Evolutionary conservation across 1,140 invertebrate species (phyloP).

Genomic region (Lordiphosa collinella): DNA sequence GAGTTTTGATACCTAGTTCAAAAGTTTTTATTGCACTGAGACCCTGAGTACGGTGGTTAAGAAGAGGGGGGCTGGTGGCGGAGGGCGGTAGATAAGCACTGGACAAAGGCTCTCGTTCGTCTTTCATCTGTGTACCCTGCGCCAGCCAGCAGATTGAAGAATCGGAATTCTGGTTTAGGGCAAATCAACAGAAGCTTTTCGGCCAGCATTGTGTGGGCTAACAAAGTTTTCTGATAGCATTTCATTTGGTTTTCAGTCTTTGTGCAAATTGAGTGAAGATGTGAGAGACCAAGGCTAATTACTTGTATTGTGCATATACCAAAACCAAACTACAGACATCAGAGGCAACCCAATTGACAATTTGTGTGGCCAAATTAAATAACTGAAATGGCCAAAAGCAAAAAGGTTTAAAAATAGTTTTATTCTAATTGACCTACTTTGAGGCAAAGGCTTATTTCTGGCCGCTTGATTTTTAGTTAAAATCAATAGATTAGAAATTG

Average conservation of each 20-base stretch:
- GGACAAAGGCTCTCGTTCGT: slow-evolving; percentile 41
- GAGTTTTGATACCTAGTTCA: slow-evolving; percentile 70
- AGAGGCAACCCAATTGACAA: no score
- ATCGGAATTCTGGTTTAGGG: slow-evolving; percentile 40
- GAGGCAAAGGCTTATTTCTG: no score
- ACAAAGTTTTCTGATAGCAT: slow-evolving; percentile 68
- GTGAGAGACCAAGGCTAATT: slow-evolving; percentile 41
- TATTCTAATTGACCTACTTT: no score
- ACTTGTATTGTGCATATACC: neutral
- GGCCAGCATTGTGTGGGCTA: slow-evolving; percentile 29
- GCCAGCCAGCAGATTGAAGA: slow-evolving; percentile 61
- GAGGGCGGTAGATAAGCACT: slow-evolving; percentile 36
- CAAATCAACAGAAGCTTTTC: slow-evolving; percentile 33
- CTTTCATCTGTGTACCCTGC: neutral
- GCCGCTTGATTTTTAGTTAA: no score
- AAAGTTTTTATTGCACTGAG: slow-evolving; percentile 66
- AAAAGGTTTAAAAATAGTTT: no score
- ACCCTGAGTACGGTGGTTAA: neutral
- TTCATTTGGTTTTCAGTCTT: slow-evolving; percentile 29
- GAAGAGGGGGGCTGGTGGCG: neutral
- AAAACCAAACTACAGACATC: no score
- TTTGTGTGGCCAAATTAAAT: no score
- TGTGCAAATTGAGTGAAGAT: slow-evolving; percentile 37
- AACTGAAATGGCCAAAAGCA: no score
- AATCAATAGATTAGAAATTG: no score